Conservation (phyloP, 2,113 vertebrate genomes). For the Rhineura floridana region DNA sequence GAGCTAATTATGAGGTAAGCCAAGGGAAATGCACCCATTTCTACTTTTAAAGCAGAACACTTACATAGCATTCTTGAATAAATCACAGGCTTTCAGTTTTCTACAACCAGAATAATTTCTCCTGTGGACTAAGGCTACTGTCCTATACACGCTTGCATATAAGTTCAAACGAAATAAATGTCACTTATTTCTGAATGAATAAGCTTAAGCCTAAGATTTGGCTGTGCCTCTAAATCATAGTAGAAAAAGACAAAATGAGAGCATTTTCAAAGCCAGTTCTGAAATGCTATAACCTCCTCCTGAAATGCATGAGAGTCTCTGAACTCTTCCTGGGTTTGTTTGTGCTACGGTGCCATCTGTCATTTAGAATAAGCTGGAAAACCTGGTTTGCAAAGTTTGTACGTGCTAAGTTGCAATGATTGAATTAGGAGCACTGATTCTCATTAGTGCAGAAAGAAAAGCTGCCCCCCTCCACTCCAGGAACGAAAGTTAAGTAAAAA, state of each 20-base stretch:
- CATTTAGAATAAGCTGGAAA: conserved; percentile 33
- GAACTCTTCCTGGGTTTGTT: conserved; percentile 1
- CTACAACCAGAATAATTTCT: neutral
- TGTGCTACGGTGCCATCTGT: conserved; percentile 33
- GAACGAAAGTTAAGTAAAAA: neutral
- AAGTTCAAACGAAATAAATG: neutral
- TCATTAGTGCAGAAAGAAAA: neutral
- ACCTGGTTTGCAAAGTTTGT: conserved; percentile 39
- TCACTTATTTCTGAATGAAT: neutral
- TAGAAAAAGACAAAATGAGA: neutral
- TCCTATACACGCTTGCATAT: neutral
- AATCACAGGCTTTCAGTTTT: neutral
- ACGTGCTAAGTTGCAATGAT: conserved; percentile 18
- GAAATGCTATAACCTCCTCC: neutral
- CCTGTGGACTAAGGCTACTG: neutral
- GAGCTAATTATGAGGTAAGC: neutral
- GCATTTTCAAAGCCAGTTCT: conserved; percentile 1
- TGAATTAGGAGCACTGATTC: neutral
- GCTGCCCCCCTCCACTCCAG: neutral
- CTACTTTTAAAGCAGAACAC: neutral
- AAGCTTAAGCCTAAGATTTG: neutral
- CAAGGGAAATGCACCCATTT: neutral
- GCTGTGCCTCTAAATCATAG: neutral
- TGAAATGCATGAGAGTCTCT: neutral
- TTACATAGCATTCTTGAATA: neutral